A percentile compares a stretch with the other conserved stretches of the same genome.
Evolutionary conservation across 2,797 vertebrate genomes (phyloP).

Genomic region (Lycodopsis pacificus): DNA sequence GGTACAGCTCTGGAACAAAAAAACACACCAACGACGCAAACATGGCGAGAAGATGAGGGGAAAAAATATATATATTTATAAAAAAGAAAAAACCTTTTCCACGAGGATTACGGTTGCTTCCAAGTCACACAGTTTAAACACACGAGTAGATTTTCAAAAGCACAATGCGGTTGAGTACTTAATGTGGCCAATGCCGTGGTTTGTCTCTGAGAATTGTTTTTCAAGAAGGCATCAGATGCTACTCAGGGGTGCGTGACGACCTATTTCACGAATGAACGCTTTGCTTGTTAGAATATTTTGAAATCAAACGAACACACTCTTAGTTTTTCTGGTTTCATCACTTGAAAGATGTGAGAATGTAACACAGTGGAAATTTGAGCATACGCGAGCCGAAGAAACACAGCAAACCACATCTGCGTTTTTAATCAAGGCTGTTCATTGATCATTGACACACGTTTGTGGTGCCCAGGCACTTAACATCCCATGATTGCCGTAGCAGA

Average conservation of each 20-base stretch:
- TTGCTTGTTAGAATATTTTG: slow-evolving; percentile 2
- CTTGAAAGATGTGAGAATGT: not conserved
- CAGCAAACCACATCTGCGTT: not conserved
- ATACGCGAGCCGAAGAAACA: not conserved
- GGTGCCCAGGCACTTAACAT: not conserved
- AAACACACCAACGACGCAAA: slow-evolving; percentile 11
- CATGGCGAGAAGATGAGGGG: not conserved
- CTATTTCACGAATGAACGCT: slow-evolving; percentile 30
- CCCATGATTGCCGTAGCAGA: slow-evolving; percentile 10
- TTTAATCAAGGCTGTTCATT: not conserved
- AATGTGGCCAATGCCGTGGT: not conserved
- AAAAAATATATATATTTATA: not conserved
- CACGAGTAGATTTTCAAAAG: slow-evolving; percentile 5
- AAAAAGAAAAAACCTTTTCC: not conserved
- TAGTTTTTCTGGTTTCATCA: not conserved
- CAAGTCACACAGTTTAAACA: slow-evolving; percentile 35
- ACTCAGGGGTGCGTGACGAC: not conserved
- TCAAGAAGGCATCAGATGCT: not conserved
- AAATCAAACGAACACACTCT: not conserved
- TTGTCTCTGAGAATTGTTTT: slow-evolving; percentile 15
- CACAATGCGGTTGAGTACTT: not conserved
- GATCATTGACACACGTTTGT: not conserved
- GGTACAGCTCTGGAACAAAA: slow-evolving; percentile 4
- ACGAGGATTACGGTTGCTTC: slow-evolving; percentile 24
- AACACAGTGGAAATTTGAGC: not conserved